Evolutionary conservation across 2,888 invertebrate genomes (phyloP).

Genomic region (Sussaba pulchella): DNA sequence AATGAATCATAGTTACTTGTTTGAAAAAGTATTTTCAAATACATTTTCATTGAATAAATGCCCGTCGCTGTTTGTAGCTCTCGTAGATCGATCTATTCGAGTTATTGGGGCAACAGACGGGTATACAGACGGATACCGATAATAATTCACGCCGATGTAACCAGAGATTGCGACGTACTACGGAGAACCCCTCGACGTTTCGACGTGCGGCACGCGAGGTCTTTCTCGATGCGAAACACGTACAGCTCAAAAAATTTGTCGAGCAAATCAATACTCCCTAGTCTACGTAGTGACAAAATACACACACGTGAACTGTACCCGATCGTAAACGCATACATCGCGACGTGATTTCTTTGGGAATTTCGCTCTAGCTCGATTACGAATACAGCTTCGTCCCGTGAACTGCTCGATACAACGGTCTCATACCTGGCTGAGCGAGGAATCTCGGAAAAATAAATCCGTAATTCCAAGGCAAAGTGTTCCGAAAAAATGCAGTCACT

Average conservation of each 20-base stretch:
- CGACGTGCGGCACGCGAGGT: conserved; percentile 31
- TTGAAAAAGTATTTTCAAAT: too few relatives aligned
- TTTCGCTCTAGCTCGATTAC: conserved; percentile 13
- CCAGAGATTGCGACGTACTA: conserved; percentile 39
- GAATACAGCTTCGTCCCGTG: conserved; percentile 6
- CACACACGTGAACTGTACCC: conserved; percentile 1
- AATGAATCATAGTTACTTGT: too few relatives aligned
- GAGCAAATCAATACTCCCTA: conserved; percentile 64
- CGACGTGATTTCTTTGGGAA: conserved; percentile 51
- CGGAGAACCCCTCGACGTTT: conserved; percentile 1
- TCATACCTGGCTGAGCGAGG: neutral
- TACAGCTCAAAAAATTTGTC: conserved; percentile 65
- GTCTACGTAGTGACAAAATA: conserved; percentile 14
- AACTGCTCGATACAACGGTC: conserved; percentile 11
- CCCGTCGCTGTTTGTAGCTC: too few relatives aligned
- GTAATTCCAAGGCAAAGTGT: too few relatives aligned
- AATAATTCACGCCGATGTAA: conserved; percentile 24
- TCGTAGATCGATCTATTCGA: conserved; percentile 67
- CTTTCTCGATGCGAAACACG: conserved; percentile 58
- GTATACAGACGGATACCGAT: neutral
- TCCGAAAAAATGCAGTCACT: too few relatives aligned
- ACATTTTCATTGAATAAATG: too few relatives aligned
- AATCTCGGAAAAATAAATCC: too few relatives aligned
- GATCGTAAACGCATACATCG: conserved; percentile 7
- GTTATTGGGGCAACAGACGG: conserved; percentile 43